Evolutionary conservation across 2,888 invertebrate genomes (phyloP), one percentile per base, ranked within the genome.

Genomic region (Chalcis sispes): DNA sequence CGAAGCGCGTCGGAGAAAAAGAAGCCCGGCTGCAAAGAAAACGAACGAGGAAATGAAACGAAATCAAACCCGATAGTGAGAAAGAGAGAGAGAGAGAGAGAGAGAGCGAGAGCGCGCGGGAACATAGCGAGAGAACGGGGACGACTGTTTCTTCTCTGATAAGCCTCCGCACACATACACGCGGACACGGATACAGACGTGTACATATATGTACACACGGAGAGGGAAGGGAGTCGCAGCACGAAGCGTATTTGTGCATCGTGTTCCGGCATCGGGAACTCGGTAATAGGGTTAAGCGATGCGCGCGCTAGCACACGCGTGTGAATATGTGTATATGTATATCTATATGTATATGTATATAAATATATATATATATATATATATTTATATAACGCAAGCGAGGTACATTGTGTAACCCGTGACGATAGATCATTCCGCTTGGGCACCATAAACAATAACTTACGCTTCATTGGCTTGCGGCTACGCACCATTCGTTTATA

Each of bases 401-500:
- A n/a, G n/a, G n/a, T n/a, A n/a, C n/a, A n/a, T 81, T 80, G 77
- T 79, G 82, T 85, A 85, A 84, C 82, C 83, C 80, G n/a, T 81
- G 83, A 82, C 85, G 81, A 85, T 87, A 84, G 84, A 87, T 87
- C 86, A 86, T 84, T 83, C 80, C 79, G 78, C 79, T 79, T n/a
- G 80, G 82, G 81, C 82, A n/a, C 81, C 84, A 86, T 85, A 86
- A 87, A 86, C 86, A 85, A 87, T 87, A 87, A 86, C 84, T 86
- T 83, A 84, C 83, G 83, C 69, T 62, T 58, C 56, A 74, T 64
- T 20, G 32, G 42, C 54, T 13, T 52, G 52, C 52, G 2, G 7
- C 15, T 7, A n/a, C 56, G 15, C 56, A 20, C 56, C n/a, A 29
- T 56, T 29, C 56, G 4, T 29, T 56, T n/a, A n/a, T n/a, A n/a